A percentile compares a stretch with the other conserved stretches of the same genome.
Conservation (phyloP, 2,797 vertebrate species). For the Cercopithecus diana region DNA sequence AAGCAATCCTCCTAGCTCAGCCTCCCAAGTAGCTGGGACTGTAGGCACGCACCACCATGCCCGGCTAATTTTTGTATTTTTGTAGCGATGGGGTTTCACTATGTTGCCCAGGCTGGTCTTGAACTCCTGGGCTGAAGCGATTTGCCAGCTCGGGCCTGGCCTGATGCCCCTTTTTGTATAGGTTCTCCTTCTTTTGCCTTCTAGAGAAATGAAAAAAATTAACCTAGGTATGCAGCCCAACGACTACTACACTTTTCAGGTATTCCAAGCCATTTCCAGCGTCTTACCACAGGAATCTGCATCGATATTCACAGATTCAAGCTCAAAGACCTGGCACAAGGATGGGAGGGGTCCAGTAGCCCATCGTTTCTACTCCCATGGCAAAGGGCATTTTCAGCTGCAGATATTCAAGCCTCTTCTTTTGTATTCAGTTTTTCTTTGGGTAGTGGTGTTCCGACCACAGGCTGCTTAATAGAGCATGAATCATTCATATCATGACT, state of each 20-base stretch:
- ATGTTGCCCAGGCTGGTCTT: neutral
- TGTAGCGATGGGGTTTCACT: neutral
- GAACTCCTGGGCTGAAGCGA: neutral
- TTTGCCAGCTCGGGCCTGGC: neutral
- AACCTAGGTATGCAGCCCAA: neutral
- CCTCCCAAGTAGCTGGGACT: neutral
- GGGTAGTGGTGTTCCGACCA: slow-evolving; percentile 21
- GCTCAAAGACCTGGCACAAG: neutral
- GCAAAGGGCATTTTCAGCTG: neutral
- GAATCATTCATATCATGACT: slow-evolving; percentile 13
- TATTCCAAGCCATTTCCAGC: neutral
- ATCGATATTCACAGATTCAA: neutral
- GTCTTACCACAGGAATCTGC: neutral
- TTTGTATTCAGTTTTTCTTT: neutral
- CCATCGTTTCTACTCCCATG: neutral
- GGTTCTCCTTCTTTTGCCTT: neutral
- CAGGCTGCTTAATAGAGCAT: neutral
- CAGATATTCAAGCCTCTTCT: neutral
- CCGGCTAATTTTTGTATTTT: neutral
- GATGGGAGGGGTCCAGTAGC: neutral
- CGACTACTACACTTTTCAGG: neutral
- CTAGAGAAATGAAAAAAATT: neutral
- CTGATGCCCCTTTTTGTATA: neutral
- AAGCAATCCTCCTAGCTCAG: neutral
- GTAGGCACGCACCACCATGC: neutral